Evolutionary conservation across 2,113 vertebrate species (phyloP).

Genomic region (Nannospalax galili): DNA sequence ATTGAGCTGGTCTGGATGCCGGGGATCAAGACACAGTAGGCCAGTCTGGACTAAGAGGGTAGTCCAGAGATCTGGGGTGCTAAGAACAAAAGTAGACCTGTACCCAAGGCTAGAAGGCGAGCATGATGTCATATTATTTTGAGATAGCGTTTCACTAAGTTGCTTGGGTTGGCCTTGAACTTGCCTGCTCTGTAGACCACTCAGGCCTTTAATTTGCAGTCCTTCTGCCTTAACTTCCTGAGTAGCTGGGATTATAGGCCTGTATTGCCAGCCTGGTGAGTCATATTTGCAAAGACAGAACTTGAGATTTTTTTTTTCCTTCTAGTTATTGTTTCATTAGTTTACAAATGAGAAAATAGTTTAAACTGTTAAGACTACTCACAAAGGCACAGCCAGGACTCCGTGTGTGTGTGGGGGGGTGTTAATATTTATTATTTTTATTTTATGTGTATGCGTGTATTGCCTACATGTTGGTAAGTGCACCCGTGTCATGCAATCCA

Average conservation of each 20-base stretch:
- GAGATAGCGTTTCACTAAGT: not conserved
- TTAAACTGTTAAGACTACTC: not conserved
- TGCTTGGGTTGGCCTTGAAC: not conserved
- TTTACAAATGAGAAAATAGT: not conserved
- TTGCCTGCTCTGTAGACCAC: not conserved
- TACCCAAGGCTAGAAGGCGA: no score
- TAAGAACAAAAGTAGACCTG: no score
- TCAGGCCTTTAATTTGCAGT: not conserved
- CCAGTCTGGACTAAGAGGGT: no score
- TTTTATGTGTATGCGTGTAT: no score
- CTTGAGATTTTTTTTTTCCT: not conserved
- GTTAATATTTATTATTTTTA: no score
- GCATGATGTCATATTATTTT: no score
- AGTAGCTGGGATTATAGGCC: not conserved
- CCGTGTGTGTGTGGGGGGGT: not conserved
- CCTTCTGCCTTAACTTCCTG: not conserved
- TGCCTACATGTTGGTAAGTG: no score
- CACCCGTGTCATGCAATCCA: no score
- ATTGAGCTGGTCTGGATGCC: no score
- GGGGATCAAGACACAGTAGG: no score
- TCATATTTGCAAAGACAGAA: not conserved
- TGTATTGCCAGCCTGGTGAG: not conserved
- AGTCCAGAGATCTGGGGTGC: no score
- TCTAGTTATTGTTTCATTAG: not conserved
- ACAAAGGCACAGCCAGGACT: not conserved